Evolutionary conservation across 2,797 vertebrate species (phyloP), one percentile per base, ranked within the genome.

Genomic region (Aulostomus chinensis): DNA sequence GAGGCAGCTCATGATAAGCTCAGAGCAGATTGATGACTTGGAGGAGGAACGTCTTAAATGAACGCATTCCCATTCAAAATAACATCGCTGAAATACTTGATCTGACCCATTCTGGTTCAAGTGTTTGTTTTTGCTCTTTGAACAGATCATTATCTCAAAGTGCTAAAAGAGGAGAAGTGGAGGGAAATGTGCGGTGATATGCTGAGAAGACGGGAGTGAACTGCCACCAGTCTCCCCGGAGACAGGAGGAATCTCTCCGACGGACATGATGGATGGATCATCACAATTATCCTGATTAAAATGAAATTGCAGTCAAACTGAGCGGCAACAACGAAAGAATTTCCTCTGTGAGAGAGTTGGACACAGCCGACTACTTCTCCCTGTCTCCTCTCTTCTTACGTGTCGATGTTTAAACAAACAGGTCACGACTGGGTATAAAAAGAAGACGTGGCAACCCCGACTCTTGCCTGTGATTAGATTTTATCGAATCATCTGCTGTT

Each of bases 161-260:
- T n/a, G 25, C 33, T 50, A 33, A 30, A 52, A 46, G 31, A 22
- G 37, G 46, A 31, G 29, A 28, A 67, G 3, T 36, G 7, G 28
- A 10, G 21, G 34, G 30, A 58, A 66, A 52, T 34, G n/a, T n/a
- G n/a, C n/a, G n/a, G n/a, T 31, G 48, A 66, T 57, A 29, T 36
- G 31, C 33, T 48, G 4, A 16, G 34, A 33, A 25, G 56, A 18
- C 32, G 26, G 36, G 50, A 68, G 42, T 33, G 32, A 50, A 24
- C 33, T 34, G 55, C 55, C 53, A 65, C 49, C 33, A 45, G 65
- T 32, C 12, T 68, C 80, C 62, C 60, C 8, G 7, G 81, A 70
- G 76, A 81, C 48, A 15, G 40, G 25, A 15, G 65, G 74, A 71
- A 78, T 78, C 38, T n/a, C 24, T 26, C 24, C 26, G n/a, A 41